Conservation (phyloP, 2,113 vertebrate genomes). For the Dipodomys ordii region DNA sequence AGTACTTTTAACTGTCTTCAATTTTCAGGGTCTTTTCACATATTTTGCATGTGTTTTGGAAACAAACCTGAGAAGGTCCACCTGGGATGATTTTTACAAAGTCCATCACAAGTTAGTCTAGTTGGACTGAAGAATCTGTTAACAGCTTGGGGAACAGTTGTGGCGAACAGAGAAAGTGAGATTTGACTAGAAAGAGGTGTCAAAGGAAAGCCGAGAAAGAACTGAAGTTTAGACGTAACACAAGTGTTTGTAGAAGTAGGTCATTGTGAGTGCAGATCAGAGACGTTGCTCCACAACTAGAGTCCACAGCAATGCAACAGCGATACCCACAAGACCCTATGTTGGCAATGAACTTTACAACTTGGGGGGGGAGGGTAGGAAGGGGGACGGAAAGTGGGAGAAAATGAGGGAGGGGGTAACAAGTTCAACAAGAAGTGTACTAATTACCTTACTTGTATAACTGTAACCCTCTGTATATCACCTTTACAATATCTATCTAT, state of each 20-base stretch:
- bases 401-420: no score
- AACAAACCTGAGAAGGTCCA: background rate
- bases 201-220: slow-evolving; percentile 32
- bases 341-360: no score
- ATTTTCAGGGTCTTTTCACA: background rate
- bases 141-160: slow-evolving; percentile 60
- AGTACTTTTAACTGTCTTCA: background rate
- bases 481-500: background rate
- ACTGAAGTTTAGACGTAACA: background rate
- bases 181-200: slow-evolving; percentile 61
- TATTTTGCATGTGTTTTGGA: background rate
- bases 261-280: background rate
- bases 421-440: no score
- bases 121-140: background rate
- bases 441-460: no score
- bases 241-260: slow-evolving; percentile 25
- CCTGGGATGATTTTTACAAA: background rate
- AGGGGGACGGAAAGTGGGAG: no score
- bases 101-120: background rate
- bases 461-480: no score
- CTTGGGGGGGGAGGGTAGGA: no score
- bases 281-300: background rate
- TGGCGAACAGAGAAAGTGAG: slow-evolving; percentile 46
- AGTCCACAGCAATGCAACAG: background rate
- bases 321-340: no score